phyloP scores from a whole-genome alignment of 2,888 invertebrate species.

The Latrodectus hesperus region DNA sequence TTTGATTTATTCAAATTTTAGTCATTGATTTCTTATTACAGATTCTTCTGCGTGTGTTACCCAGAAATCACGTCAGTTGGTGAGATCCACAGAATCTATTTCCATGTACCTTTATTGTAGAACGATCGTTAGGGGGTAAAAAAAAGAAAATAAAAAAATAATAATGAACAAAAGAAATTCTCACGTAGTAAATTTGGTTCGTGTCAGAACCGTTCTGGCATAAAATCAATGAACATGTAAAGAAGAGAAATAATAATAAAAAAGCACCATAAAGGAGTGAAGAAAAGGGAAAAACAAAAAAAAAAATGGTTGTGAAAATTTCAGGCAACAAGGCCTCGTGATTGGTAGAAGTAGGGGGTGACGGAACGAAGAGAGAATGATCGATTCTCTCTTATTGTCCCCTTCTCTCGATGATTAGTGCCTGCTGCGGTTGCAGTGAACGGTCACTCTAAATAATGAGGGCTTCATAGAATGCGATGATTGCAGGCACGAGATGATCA shows the following conservation, averaged over 20 bases:
- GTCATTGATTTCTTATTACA: no score
- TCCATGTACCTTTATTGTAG: no score
- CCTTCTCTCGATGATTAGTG: conserved; percentile 56
- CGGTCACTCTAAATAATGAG: conserved; percentile 67
- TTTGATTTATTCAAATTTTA: no score
- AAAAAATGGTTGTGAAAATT: conserved; percentile 57
- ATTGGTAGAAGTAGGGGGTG: conserved; percentile 26
- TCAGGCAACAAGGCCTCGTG: conserved; percentile 44
- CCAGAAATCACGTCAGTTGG: no score
- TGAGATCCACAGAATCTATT: no score
- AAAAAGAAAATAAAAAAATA: neutral
- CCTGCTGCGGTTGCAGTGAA: conserved; percentile 48
- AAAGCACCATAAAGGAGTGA: no score
- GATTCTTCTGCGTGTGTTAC: no score
- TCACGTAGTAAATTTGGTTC: conserved; percentile 29
- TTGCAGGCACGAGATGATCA: conserved; percentile 55
- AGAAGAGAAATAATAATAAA: neutral
- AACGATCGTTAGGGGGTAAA: no score
- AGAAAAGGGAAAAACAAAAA: neutral
- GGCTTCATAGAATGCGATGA: conserved; percentile 46
- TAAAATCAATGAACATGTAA: conserved; percentile 57
- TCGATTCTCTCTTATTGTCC: conserved; percentile 64
- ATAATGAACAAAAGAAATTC: conserved; percentile 24
- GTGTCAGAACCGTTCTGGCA: conserved; percentile 23
- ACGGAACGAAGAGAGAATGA: conserved; percentile 11